These are phyloP conservation scores for Belonocnema kinseyi DNA, from an alignment of 1,140 invertebrate species.

Conservation along the genomic window DNA sequence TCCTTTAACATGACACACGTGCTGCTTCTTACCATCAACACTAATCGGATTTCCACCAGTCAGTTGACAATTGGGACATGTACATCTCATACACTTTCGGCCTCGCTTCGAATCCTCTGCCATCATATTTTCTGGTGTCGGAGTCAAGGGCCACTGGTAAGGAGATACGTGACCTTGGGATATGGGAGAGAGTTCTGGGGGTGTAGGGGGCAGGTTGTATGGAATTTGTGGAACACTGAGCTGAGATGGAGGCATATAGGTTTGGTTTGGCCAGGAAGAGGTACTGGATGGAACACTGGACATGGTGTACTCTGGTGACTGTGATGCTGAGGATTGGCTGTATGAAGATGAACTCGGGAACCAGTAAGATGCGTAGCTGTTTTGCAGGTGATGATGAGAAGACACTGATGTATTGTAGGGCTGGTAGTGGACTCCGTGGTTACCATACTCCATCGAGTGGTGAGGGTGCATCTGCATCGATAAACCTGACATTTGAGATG, in stretches of 20 bases:
- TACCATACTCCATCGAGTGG: slow-evolving; percentile 60
- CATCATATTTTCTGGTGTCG: slow-evolving; percentile 47
- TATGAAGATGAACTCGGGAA: slow-evolving; percentile 45
- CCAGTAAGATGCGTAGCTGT: slow-evolving; percentile 55
- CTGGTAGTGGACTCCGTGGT: slow-evolving; percentile 52
- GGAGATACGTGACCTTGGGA: slow-evolving; percentile 45
- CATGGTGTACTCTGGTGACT: slow-evolving; percentile 55
- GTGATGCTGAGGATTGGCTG: slow-evolving; percentile 53
- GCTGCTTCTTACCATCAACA: slow-evolving; percentile 83
- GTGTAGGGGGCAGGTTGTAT: slow-evolving; percentile 59
- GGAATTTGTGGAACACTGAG: slow-evolving; percentile 46
- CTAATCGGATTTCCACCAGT: slow-evolving; percentile 78
- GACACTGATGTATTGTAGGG: slow-evolving; percentile 49
- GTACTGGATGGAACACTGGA: slow-evolving; percentile 35
- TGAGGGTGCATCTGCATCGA: slow-evolving; percentile 57
- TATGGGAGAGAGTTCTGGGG: slow-evolving; percentile 48
- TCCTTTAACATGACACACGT: slow-evolving; percentile 93
- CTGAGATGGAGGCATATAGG: slow-evolving; percentile 45
- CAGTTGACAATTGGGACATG: slow-evolving; percentile 84
- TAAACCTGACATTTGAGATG: slow-evolving; percentile 51
- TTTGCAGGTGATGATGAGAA: slow-evolving; percentile 41
- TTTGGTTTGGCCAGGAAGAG: slow-evolving; percentile 52
- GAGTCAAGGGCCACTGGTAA: slow-evolving; percentile 60
- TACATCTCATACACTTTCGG: slow-evolving; percentile 76
- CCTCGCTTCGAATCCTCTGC: slow-evolving; percentile 32